A percentile compares a stretch with the other conserved stretches of the same genome.
phyloP scores from a whole-genome alignment of 2,888 invertebrate genomes.

The Synergus gifuensis region DNA sequence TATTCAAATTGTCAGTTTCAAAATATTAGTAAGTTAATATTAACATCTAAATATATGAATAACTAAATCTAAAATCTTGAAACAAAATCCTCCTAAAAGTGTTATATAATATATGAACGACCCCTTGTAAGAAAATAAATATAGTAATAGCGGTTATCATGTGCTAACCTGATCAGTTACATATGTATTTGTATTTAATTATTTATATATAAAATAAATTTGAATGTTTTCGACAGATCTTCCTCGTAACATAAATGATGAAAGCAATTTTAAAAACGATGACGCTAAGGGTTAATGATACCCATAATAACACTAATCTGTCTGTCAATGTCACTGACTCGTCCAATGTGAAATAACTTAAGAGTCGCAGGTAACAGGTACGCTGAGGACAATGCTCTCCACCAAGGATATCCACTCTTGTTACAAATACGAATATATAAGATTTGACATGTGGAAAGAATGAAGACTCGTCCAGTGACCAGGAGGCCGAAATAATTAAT shows the following conservation, averaged over 20 bases:
- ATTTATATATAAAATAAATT: background rate
- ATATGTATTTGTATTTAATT: background rate
- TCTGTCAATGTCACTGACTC: conserved; percentile 36
- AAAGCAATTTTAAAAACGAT: conserved; percentile 15
- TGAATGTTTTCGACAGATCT: background rate
- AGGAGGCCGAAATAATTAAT: conserved; percentile 10
- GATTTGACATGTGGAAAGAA: conserved; percentile 41
- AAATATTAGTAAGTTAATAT: background rate
- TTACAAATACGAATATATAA: conserved; percentile 50
- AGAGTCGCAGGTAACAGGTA: conserved; percentile 34
- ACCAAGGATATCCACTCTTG: conserved; percentile 72
- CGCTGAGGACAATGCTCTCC: conserved; percentile 70
- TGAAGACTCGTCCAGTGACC: conserved; percentile 7
- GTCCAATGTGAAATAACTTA: conserved; percentile 35
- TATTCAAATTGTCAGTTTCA: background rate
- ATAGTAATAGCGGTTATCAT: background rate
- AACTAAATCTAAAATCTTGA: too few species aligned
- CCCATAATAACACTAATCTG: conserved; percentile 35
- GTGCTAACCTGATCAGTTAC: background rate
- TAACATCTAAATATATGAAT: background rate
- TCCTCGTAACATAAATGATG: background rate
- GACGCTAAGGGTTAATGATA: conserved; percentile 24
- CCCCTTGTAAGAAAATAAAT: too few species aligned
- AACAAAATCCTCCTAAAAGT: too few species aligned
- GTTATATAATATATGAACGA: too few species aligned